phyloP scores from a whole-genome alignment of 2,888 invertebrate genomes.

The Chaetogeoica ovagalla region DNA sequence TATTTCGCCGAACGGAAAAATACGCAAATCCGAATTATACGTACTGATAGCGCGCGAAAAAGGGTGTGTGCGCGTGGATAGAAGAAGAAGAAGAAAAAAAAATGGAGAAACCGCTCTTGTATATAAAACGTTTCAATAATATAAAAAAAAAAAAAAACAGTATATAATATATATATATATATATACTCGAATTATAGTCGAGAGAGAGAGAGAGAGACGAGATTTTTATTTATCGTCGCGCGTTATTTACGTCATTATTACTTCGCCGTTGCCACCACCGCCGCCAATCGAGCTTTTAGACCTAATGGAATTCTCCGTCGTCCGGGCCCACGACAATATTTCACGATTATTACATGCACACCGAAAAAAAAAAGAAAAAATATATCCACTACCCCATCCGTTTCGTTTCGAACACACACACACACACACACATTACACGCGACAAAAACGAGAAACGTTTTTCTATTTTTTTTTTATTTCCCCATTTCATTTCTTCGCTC shows the following conservation, averaged over 20 bases:
- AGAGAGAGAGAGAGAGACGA: neutral
- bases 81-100: constrained; percentile 4
- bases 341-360: too few relatives aligned
- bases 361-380: too few relatives aligned
- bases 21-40: constrained; percentile 14
- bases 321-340: neutral
- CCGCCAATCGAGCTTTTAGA: constrained; percentile 18
- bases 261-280: neutral
- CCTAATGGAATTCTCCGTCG: constrained; percentile 27
- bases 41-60: constrained; percentile 19
- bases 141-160: neutral
- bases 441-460: too few relatives aligned
- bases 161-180: too few relatives aligned
- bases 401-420: too few relatives aligned
- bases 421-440: too few relatives aligned
- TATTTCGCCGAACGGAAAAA: constrained; percentile 5
- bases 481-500: neutral
- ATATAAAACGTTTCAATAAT: constrained; percentile 27
- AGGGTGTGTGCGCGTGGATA: neutral
- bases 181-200: neutral
- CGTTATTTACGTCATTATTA: constrained; percentile 30
- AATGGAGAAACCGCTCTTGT: neutral
- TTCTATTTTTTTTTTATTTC: too few relatives aligned
- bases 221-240: constrained; percentile 36
- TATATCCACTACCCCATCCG: too few relatives aligned